A percentile compares a stretch with the other conserved stretches of the same genome.
Conservation (phyloP, 2,888 invertebrate species). For the Galeopsomyia nigrocyanea region DNA sequence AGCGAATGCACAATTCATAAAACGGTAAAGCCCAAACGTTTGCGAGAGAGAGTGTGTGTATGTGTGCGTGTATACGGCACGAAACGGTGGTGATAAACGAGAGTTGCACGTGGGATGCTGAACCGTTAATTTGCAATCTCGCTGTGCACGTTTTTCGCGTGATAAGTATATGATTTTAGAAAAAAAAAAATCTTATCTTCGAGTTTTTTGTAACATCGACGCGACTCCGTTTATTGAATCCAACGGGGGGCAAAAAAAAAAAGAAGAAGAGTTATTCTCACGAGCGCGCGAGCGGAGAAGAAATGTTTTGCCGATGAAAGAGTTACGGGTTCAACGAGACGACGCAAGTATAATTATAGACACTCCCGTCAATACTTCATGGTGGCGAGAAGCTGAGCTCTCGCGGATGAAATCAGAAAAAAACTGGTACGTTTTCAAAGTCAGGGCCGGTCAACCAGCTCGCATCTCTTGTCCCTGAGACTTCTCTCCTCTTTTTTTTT, state of each 20-base stretch:
- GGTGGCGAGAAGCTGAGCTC: background rate
- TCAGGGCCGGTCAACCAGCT: slow-evolving; percentile 45
- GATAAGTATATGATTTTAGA: too few relatives aligned
- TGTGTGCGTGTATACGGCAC: too few relatives aligned
- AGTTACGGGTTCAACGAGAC: too few relatives aligned
- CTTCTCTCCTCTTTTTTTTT: background rate
- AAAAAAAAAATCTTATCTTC: too few relatives aligned
- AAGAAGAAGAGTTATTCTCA: too few relatives aligned
- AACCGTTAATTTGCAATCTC: slow-evolving; percentile 13
- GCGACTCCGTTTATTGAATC: too few relatives aligned
- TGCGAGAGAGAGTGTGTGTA: slow-evolving; percentile 1
- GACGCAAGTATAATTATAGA: slow-evolving; percentile 30
- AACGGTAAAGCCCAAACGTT: slow-evolving; percentile 28
- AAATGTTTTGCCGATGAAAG: too few relatives aligned
- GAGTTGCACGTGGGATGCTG: background rate
- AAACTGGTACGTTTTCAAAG: slow-evolving; percentile 49
- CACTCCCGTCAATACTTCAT: slow-evolving; percentile 17
- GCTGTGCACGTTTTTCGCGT: background rate
- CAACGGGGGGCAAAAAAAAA: too few relatives aligned
- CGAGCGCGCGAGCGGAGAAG: too few relatives aligned
- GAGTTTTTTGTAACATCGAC: too few relatives aligned
- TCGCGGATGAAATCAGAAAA: slow-evolving; percentile 35
- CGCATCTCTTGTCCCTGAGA: slow-evolving; percentile 35
- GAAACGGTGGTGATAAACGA: background rate
- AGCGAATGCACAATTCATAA: slow-evolving; percentile 32